A percentile compares a stretch with the other conserved stretches of the same genome.
These are phyloP conservation scores for Cebidichthys violaceus DNA, from an alignment of 2,113 vertebrate genomes.

Conservation along the genomic window DNA sequence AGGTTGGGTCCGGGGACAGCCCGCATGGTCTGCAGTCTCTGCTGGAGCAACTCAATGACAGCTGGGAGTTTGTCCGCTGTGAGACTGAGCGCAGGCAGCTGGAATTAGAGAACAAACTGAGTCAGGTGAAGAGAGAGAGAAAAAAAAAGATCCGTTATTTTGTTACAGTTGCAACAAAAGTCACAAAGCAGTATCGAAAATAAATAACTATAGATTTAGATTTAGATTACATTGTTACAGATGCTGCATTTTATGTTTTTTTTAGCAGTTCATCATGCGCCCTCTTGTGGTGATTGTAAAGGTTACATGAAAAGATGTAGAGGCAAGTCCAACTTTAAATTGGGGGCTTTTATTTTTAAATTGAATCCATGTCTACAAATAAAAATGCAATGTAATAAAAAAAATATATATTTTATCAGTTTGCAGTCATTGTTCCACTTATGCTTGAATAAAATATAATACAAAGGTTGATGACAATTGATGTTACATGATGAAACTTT, in stretches of 20 bases:
- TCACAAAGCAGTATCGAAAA: not conserved
- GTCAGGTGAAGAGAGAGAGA: conserved; percentile 82
- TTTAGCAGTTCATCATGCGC: not conserved
- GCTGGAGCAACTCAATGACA: conserved; percentile 85
- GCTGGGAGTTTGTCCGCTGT: conserved; percentile 88
- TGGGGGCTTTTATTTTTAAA: not conserved
- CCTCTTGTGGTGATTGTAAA: conserved; percentile 57
- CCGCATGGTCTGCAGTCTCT: conserved; percentile 83
- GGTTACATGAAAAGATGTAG: not conserved
- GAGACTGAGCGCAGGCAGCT: conserved; percentile 89
- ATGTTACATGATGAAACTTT: not conserved
- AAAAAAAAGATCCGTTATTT: not conserved
- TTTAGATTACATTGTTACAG: not conserved
- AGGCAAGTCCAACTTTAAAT: not conserved
- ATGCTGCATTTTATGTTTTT: not conserved
- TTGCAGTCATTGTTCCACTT: not conserved
- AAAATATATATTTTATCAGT: not conserved
- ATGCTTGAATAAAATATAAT: not conserved
- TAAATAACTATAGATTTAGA: not conserved
- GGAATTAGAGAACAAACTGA: conserved; percentile 89
- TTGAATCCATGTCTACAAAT: not conserved
- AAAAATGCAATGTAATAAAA: not conserved
- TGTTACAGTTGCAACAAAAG: not conserved
- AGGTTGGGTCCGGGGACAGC: conserved; percentile 79
- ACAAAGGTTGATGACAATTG: not conserved